Percentiles rank a stretch among this genome's conserved stretches.
Conservation (phyloP, 1,140 invertebrate species). For the Brachionus asplanchnoidis region DNA sequence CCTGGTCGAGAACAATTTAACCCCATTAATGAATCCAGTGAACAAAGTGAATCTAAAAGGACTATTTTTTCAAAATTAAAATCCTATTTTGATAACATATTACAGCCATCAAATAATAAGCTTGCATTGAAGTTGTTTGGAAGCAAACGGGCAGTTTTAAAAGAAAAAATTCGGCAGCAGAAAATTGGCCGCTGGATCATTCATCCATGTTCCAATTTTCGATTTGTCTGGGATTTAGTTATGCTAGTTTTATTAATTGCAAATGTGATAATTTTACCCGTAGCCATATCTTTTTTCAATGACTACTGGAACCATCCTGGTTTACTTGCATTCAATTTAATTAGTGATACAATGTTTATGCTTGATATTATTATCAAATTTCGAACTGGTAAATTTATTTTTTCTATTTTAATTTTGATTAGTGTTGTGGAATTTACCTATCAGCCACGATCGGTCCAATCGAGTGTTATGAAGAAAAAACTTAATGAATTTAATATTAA, state of each 20-base stretch:
- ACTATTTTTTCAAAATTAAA: neutral
- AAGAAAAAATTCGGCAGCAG: conserved; percentile 57
- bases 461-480: too few relatives aligned
- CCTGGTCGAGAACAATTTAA: neutral
- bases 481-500: too few relatives aligned
- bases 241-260: conserved; percentile 94
- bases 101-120: conserved; percentile 56
- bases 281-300: conserved; percentile 84
- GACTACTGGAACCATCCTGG: conserved; percentile 33
- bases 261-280: conserved; percentile 95
- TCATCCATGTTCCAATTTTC: conserved; percentile 58
- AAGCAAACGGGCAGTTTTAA: conserved; percentile 56
- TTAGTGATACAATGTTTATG: conserved; percentile 98
- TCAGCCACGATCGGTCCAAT: too few relatives aligned
- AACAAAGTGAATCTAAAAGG: neutral
- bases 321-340: conserved; percentile 99
- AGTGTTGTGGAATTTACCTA: too few relatives aligned
- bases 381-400: conserved; percentile 69
- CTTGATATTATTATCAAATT: conserved; percentile 99
- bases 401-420: too few relatives aligned
- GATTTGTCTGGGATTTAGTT: conserved; percentile 98
- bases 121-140: conserved; percentile 59
- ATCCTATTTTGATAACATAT: neutral
- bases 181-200: conserved; percentile 57
- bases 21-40: neutral